phyloP scores from a whole-genome alignment of 2,113 vertebrate genomes.

The Uria lomvia region DNA sequence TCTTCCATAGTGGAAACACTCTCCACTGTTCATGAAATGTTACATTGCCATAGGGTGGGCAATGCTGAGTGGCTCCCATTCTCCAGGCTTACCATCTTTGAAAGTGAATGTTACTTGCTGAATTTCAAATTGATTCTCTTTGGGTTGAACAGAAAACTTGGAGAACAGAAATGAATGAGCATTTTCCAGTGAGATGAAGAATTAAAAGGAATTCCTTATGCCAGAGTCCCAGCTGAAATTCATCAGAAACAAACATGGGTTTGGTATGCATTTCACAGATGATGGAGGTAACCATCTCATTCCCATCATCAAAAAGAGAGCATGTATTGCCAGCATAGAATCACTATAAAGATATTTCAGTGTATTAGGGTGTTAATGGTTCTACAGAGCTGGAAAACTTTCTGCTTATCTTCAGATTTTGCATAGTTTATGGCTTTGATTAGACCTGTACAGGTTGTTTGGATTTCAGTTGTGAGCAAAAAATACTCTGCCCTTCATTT shows the following conservation, averaged over 20 bases:
- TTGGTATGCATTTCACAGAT: slow-evolving; percentile 28
- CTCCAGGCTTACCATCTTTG: not conserved
- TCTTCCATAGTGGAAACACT: not conserved
- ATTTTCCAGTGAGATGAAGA: not conserved
- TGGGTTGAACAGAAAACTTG: slow-evolving; percentile 17
- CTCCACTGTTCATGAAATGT: not conserved
- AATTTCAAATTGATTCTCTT: slow-evolving; percentile 37
- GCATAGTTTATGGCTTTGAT: not conserved
- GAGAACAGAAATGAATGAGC: not conserved
- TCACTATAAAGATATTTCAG: not conserved
- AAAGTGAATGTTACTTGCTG: not conserved
- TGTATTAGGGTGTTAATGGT: not conserved
- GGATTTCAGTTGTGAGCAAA: not conserved
- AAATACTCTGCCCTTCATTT: not conserved
- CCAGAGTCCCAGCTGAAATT: slow-evolving; percentile 1
- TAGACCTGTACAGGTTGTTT: not conserved
- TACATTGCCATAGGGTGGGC: not conserved
- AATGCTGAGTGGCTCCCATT: not conserved
- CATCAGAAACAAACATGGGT: not conserved
- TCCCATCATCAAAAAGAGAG: slow-evolving; percentile 4
- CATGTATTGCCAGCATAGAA: not conserved
- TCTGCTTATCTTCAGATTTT: not conserved
- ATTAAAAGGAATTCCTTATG: not conserved
- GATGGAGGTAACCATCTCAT: not conserved
- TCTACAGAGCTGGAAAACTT: not conserved